Conservation (phyloP, 2,888 invertebrate genomes). For the Odontomyia ornata region DNA sequence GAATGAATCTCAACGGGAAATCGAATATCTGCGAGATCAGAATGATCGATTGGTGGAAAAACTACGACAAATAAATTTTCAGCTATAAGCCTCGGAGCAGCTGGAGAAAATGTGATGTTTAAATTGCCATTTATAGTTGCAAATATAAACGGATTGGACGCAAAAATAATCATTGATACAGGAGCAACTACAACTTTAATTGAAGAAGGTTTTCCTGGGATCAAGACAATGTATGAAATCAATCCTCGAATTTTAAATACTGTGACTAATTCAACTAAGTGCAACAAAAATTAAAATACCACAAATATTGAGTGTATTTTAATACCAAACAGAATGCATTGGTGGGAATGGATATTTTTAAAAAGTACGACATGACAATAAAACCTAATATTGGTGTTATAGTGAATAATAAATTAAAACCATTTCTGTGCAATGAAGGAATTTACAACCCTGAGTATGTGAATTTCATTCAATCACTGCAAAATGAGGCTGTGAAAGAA, state of each 20-base stretch:
- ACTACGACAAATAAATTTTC: too few species aligned
- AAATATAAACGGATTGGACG: too few species aligned
- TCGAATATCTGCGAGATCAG: neutral
- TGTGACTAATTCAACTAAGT: neutral
- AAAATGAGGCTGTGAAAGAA: neutral
- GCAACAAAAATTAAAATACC: neutral
- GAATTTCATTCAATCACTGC: constrained; percentile 3
- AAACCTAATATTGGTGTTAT: neutral
- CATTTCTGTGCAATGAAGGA: neutral
- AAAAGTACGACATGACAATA: neutral
- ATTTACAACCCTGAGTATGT: constrained; percentile 10
- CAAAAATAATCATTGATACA: too few species aligned
- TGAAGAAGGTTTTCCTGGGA: neutral
- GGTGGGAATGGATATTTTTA: constrained; percentile 1
- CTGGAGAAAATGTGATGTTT: too few species aligned
- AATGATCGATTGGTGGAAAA: too few species aligned
- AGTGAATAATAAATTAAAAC: neutral
- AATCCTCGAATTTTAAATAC: constrained; percentile 1
- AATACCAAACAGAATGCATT: neutral
- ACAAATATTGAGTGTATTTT: neutral
- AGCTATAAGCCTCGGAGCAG: too few species aligned
- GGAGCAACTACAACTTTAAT: neutral
- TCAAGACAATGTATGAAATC: neutral
- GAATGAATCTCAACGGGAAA: neutral
- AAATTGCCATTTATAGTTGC: too few species aligned